Evolutionary conservation across 2,113 vertebrate genomes (phyloP).

Genomic region (Callorhinus ursinus): DNA sequence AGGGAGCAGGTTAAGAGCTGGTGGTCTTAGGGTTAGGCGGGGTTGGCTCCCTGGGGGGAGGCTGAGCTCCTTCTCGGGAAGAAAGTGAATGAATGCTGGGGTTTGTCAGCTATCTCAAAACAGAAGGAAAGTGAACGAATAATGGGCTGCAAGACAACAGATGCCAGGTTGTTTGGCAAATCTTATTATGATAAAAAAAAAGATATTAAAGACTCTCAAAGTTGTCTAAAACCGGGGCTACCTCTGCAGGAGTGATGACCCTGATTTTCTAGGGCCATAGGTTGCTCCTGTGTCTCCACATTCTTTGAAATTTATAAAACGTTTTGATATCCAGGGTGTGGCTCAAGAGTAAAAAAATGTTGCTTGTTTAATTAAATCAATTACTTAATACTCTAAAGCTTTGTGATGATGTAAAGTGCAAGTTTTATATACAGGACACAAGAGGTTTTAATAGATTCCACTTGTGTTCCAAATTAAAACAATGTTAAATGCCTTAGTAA

Average conservation of each 20-base stretch:
- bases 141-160: background rate
- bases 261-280: background rate
- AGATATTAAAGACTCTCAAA: background rate
- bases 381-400: background rate
- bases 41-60: background rate
- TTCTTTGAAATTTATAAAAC: background rate
- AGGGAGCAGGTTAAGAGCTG: background rate
- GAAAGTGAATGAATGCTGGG: background rate
- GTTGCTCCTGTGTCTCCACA: background rate
- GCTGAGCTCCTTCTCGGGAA: rapidly evolving
- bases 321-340: background rate
- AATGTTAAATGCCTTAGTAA: slow-evolving; percentile 41
- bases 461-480: slow-evolving; percentile 67
- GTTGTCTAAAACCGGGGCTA: background rate
- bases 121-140: background rate
- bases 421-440: background rate
- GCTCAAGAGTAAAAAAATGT: background rate
- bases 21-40: background rate
- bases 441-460: slow-evolving; percentile 33
- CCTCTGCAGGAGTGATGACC: too few relatives aligned
- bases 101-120: background rate
- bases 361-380: slow-evolving; percentile 14
- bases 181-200: background rate
- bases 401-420: background rate
- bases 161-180: background rate